Percentiles rank a stretch among this genome's conserved stretches.
Evolutionary conservation across 1,140 invertebrate species (phyloP).

Genomic region (Drosophila eugracilis): DNA sequence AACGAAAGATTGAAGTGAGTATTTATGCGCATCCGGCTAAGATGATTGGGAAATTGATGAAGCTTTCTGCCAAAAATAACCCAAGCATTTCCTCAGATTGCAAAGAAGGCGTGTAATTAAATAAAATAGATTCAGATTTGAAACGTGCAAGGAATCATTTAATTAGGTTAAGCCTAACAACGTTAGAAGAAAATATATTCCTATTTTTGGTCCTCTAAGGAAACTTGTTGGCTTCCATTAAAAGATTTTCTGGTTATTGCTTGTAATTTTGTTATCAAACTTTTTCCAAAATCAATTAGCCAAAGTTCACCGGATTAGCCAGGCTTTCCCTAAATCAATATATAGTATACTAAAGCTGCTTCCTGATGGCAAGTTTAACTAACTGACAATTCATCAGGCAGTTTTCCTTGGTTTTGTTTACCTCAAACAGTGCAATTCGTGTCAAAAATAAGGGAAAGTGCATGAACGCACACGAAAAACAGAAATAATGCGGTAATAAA

Average conservation of each 20-base stretch:
- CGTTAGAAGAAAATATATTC: not conserved
- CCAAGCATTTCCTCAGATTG: not conserved
- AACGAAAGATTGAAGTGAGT: slow-evolving; percentile 57
- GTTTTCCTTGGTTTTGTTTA: slow-evolving; percentile 26
- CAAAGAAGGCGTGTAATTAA: slow-evolving; percentile 15
- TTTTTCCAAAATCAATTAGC: slow-evolving; percentile 30
- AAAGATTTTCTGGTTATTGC: slow-evolving; percentile 10
- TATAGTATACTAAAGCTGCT: no score
- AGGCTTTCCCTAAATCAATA: not conserved
- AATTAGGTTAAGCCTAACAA: slow-evolving; percentile 6
- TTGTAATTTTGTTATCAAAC: slow-evolving; percentile 30
- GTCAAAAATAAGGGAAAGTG: slow-evolving; percentile 25
- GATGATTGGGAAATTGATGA: slow-evolving; percentile 20
- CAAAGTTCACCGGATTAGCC: not conserved
- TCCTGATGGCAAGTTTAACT: slow-evolving; percentile 12
- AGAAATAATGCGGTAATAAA: slow-evolving; percentile 57
- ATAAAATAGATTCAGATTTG: slow-evolving; percentile 22
- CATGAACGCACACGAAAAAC: slow-evolving; percentile 44
- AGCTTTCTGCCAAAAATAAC: slow-evolving; percentile 7
- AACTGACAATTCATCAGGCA: slow-evolving; percentile 18
- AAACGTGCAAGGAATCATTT: slow-evolving; percentile 27
- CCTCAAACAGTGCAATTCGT: slow-evolving; percentile 36
- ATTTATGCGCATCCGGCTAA: slow-evolving; percentile 16
- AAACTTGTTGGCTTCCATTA: slow-evolving; percentile 5
- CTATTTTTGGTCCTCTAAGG: not conserved